Percentiles rank a stretch among this genome's conserved stretches.
Conservation (phyloP, 2,113 vertebrate species). For the Picathartes gymnocephalus region DNA sequence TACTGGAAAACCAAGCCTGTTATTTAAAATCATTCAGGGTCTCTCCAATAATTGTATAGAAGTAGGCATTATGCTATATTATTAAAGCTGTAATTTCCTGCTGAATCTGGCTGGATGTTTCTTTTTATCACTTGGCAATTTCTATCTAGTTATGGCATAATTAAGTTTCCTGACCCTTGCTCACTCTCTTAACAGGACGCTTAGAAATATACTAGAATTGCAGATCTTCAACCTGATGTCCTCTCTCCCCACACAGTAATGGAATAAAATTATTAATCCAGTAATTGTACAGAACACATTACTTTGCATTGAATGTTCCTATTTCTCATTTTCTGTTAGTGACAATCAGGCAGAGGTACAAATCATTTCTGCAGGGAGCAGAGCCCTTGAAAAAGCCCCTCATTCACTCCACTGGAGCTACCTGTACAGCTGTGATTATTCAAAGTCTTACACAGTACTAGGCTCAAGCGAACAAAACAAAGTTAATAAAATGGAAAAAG, state of each 20-base stretch:
- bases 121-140: slow-evolving; percentile 98
- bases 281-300: slow-evolving; percentile 94
- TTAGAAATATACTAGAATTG: slow-evolving; percentile 93
- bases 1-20: slow-evolving; percentile 81
- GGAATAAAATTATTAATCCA: slow-evolving; percentile 98
- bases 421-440: slow-evolving; percentile 76
- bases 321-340: slow-evolving; percentile 87
- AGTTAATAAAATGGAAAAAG: slow-evolving; percentile 75
- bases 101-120: slow-evolving; percentile 96
- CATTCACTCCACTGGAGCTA: slow-evolving; percentile 71
- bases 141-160: slow-evolving; percentile 98
- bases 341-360: slow-evolving; percentile 87
- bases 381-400: slow-evolving; percentile 73
- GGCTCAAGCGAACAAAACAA: slow-evolving; percentile 73
- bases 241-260: slow-evolving; percentile 84
- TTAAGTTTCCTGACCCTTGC: slow-evolving; percentile 99
- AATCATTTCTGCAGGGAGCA: slow-evolving; percentile 83
- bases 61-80: slow-evolving; percentile 91
- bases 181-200: slow-evolving; percentile 94
- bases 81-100: slow-evolving; percentile 99
- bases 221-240: slow-evolving; percentile 92
- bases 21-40: slow-evolving; percentile 86
- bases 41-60: slow-evolving; percentile 88
- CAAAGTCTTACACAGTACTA: slow-evolving; percentile 63
- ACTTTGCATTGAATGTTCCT: slow-evolving; percentile 89